Evolutionary conservation across 2,888 invertebrate genomes (phyloP).

Genomic region (Nephrotoma appendiculata): DNA sequence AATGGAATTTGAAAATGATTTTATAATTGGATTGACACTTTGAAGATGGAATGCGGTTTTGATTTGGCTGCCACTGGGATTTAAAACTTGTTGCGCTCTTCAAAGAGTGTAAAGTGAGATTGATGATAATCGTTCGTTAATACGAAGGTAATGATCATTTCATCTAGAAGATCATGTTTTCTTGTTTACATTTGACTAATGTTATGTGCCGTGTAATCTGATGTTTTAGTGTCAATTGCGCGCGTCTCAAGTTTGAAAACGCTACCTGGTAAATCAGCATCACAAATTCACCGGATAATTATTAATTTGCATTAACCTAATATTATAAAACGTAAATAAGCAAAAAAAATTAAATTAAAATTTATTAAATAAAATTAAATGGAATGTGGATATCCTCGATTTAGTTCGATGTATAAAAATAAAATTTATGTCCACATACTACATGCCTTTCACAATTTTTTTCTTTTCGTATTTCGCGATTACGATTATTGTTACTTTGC

Average conservation of each 20-base stretch:
- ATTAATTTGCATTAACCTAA: background rate
- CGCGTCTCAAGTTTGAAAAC: background rate
- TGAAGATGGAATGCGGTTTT: background rate
- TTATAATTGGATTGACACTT: background rate
- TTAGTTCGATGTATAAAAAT: background rate
- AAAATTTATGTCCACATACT: background rate
- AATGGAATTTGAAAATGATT: background rate
- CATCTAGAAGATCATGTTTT: background rate
- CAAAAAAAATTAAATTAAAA: background rate
- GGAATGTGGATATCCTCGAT: slow-evolving; percentile 7
- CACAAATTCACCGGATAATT: background rate
- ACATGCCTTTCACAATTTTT: slow-evolving; percentile 3
- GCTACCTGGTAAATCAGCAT: background rate
- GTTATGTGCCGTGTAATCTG: background rate
- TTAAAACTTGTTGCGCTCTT: background rate
- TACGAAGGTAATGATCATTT: background rate
- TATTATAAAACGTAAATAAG: background rate
- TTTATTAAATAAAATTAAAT: background rate
- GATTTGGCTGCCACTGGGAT: background rate
- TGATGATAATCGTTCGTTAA: background rate
- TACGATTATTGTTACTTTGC: background rate
- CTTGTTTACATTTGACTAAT: background rate
- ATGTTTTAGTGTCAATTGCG: background rate
- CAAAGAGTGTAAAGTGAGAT: background rate
- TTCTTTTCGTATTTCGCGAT: background rate